Conservation (phyloP, 2,113 vertebrate genomes). For the Cheirogaleus medius region DNA sequence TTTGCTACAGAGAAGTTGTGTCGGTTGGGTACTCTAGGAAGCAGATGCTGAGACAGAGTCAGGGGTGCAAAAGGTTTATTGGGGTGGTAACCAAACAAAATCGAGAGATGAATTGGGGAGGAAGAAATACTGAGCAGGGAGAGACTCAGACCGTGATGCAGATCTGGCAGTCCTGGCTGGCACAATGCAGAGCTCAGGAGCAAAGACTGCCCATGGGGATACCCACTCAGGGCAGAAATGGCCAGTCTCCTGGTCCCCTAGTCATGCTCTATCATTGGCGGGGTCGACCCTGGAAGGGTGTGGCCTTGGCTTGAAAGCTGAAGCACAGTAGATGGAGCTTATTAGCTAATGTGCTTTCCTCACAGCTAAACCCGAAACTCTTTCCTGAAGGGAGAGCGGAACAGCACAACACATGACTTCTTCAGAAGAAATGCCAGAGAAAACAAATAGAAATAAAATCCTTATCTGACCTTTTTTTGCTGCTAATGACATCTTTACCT, state of each 20-base stretch:
- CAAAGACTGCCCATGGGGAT: background rate
- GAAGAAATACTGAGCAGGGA: background rate
- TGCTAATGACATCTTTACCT: background rate
- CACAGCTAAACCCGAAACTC: background rate
- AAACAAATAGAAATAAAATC: background rate
- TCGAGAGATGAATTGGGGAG: background rate
- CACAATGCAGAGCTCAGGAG: background rate
- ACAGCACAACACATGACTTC: background rate
- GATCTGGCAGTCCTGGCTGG: background rate
- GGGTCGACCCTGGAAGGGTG: background rate
- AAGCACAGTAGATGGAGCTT: background rate
- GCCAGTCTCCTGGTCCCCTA: background rate
- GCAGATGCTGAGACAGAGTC: background rate
- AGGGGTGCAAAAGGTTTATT: background rate
- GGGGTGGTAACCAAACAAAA: background rate
- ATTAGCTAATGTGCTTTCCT: background rate
- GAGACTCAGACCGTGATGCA: background rate
- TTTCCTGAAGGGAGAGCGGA: background rate
- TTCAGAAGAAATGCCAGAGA: background rate
- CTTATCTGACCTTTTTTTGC: background rate
- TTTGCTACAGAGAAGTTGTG: background rate
- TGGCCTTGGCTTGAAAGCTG: background rate
- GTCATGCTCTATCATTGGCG: background rate
- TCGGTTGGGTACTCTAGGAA: background rate
- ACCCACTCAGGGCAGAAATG: background rate